Evolutionary conservation across 2,888 invertebrate species (phyloP), one percentile per base, ranked within the genome.

Genomic region (Amaurobius ferox): DNA sequence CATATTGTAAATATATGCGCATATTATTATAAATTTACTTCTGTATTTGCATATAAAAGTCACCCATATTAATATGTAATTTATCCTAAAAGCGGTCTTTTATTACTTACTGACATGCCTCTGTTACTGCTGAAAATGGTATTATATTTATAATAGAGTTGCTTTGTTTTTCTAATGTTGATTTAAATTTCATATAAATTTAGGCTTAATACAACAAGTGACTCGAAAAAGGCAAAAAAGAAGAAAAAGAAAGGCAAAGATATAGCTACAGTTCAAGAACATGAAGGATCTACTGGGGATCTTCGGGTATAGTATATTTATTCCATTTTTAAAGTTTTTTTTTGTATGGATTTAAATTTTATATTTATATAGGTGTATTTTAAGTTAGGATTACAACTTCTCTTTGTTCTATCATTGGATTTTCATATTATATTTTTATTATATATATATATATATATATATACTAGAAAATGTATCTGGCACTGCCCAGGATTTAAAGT

Each of bases 191-290:
- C 11, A 55, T 23, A 16, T 5, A 6, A 26, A 26, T 62, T 30
- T 7, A 81, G 81, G 26, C 19, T 64, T 19, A 40, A 62, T 16
- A 13, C 67, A 67, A 13, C 67, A 67, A 73, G 78, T 29, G 73
- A 79, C 19, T 78, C 78, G 48, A 61, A 67, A 26, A 88, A 88
- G 28, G 23, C 48, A 1, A 88, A 81, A 71, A 85, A 85, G 48
- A 88, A 79, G 61, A 88, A 81, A 39, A 73, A 80, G n/a, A 78
- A 79, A n/a, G 77, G 73, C 16, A 86, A 86, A 40, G 76, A 32
- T 5, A 81, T 78, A 81, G 86, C 81, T 13, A 30, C 40, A 11
- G 48, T 40, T 67, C 86, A 77, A 64, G 39, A 40, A 23, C 40
- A 73, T 2, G 78, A 86, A 39, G 35, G 62, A 30, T 79, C 80